These are phyloP conservation scores for Phoxinus phoxinus DNA, from an alignment of 2,113 vertebrate genomes.

Conservation along the genomic window DNA sequence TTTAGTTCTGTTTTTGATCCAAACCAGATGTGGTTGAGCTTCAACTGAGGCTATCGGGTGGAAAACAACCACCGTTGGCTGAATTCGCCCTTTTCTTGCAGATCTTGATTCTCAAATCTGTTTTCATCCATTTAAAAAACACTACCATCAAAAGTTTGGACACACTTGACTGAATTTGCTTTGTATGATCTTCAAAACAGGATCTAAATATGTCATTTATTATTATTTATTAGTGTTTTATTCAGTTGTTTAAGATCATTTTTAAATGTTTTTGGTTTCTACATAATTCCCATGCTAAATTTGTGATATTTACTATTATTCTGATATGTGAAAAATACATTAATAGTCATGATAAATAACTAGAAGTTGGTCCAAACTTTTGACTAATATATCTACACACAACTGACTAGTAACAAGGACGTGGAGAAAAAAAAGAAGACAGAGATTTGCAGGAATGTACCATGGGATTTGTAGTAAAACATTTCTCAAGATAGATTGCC, in stretches of 20 bases:
- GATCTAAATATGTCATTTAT: background rate
- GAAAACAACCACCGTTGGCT: slow-evolving; percentile 42
- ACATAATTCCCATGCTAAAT: background rate
- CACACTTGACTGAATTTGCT: background rate
- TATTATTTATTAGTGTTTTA: background rate
- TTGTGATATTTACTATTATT: background rate
- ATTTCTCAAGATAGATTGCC: background rate
- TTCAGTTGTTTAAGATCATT: too few relatives aligned
- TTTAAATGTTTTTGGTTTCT: background rate
- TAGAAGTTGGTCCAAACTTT: background rate
- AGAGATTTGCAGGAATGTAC: slow-evolving; percentile 2
- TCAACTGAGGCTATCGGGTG: slow-evolving; percentile 53
- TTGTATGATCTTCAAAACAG: background rate
- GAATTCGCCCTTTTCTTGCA: slow-evolving; percentile 21
- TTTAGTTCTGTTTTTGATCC: slow-evolving; percentile 47
- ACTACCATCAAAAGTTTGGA: background rate
- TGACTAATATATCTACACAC: background rate
- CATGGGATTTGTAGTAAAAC: slow-evolving; percentile 26
- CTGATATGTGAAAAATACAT: background rate
- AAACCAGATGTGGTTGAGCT: slow-evolving; percentile 57
- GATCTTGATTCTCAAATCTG: background rate
- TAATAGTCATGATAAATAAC: background rate
- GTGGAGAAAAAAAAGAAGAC: slow-evolving; percentile 3
- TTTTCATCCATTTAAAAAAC: background rate
- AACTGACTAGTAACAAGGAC: background rate